A percentile compares a stretch with the other conserved stretches of the same genome.
These are phyloP conservation scores for Manis crassicaudata DNA, from an alignment of 2,797 vertebrate genomes.

Conservation along the genomic window DNA sequence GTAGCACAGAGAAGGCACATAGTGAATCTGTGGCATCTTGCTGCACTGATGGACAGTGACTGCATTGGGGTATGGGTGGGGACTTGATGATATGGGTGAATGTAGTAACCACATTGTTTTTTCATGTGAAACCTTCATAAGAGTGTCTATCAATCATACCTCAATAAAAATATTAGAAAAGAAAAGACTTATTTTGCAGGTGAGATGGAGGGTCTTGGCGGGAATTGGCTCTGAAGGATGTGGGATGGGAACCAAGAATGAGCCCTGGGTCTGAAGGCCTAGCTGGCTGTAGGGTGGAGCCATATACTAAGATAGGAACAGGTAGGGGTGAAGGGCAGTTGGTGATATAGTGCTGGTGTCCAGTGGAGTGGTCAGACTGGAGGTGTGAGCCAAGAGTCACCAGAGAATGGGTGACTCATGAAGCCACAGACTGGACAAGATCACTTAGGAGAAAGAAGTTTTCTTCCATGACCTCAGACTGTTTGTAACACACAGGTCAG, in stretches of 20 bases:
- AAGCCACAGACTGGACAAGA: neutral
- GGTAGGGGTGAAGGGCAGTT: neutral
- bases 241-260: neutral
- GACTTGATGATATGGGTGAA: too few species aligned
- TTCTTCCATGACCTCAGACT: neutral
- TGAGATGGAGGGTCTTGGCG: neutral
- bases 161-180: too few species aligned
- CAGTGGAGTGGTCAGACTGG: neutral
- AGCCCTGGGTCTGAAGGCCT: neutral
- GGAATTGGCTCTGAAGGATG: neutral
- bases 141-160: too few species aligned
- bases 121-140: too few species aligned
- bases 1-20: too few species aligned
- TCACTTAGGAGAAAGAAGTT: neutral
- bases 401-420: accelerated
- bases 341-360: neutral
- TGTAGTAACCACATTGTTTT: too few species aligned
- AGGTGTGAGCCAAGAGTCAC: neutral
- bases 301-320: neutral
- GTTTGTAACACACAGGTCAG: neutral
- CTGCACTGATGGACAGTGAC: too few species aligned
- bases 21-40: too few species aligned
- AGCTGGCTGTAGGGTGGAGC: neutral
- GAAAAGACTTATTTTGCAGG: neutral
- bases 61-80: too few species aligned